Base-by-base conservation (phyloP, 1,140 invertebrate genomes). In the Drosophila setifemur region DNA sequence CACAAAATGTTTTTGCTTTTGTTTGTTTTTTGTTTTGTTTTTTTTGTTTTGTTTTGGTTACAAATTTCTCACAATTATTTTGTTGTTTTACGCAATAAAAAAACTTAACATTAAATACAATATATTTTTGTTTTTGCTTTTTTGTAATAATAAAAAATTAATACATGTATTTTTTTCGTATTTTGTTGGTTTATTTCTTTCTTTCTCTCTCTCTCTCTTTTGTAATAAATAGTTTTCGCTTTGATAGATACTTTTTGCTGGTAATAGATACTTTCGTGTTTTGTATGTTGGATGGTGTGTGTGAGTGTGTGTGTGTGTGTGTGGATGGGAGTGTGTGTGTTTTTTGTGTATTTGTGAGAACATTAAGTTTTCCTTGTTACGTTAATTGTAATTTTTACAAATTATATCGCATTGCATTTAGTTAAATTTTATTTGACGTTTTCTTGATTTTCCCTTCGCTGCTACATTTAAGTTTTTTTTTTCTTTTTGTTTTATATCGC, bases 81-180 rank as follows among this genome's bases (percentile, higher is more conserved):
- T 78, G 40, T 74, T 77, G 70, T 63, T 78, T 83, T 78, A 79
- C 57, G 73, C 72, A 82, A 82, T 82, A 86, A 86, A 85, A 78
- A 86, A 86, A 86, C 81, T 86, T 86, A 86, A 86, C 81, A 86
- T 86, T 86, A 86, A 85, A 86, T 86, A 86, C 81, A 86, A 86
- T 86, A 85, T 85, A 77, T 77, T 73, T 45, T 72, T 70, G 45
- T 60, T 78, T 55, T 57, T 73, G 58, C 28, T 78, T 49, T 49
- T 44, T 74, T 74, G 63, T 85, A 85, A 85, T 85, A 69, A 69
- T 67, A 77, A 79, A 83, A 86, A 85, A 86, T 86, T 86, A 86
- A 86, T 86, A 86, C 81, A 86, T 86, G 60, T 63, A 75, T 71
- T 68, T 49, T 77, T 68, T 79, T 82, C 55, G 63, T 67, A 78